phyloP scores from a whole-genome alignment of 2,888 invertebrate species.

The Rhopalosiphum nymphaeae region DNA sequence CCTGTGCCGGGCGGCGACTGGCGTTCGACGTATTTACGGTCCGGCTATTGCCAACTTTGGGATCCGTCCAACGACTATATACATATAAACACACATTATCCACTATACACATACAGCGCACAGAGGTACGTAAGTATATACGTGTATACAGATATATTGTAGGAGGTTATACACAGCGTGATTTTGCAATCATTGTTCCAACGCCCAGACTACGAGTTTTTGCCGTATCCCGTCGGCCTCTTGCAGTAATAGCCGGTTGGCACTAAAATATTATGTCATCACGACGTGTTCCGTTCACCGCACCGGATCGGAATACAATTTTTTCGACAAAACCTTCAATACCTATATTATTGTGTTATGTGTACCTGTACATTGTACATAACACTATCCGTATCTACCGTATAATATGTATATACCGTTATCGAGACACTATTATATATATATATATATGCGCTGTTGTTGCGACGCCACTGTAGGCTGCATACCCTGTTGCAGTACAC shows the following conservation, averaged over 20 bases:
- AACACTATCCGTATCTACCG: neutral
- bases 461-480: neutral
- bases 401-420: neutral
- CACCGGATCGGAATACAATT: constrained; percentile 9
- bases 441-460: neutral
- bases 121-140: too few relatives aligned
- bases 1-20: neutral
- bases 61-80: constrained; percentile 26
- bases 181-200: constrained; percentile 28
- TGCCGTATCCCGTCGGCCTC: constrained; percentile 22
- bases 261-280: neutral
- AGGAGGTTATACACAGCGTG: neutral
- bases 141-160: neutral
- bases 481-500: neutral
- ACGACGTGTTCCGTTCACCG: constrained; percentile 3
- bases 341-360: neutral
- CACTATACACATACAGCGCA: neutral
- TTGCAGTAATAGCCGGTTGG: neutral
- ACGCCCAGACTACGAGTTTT: neutral
- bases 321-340: constrained; percentile 11
- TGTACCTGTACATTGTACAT: neutral
- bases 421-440: neutral
- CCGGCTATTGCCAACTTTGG: constrained; percentile 26
- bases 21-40: neutral
- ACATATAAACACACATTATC: neutral